A percentile compares a stretch with the other conserved stretches of the same genome.
Evolutionary conservation across 2,797 vertebrate species (phyloP).

Genomic region (Okamejei kenojei): DNA sequence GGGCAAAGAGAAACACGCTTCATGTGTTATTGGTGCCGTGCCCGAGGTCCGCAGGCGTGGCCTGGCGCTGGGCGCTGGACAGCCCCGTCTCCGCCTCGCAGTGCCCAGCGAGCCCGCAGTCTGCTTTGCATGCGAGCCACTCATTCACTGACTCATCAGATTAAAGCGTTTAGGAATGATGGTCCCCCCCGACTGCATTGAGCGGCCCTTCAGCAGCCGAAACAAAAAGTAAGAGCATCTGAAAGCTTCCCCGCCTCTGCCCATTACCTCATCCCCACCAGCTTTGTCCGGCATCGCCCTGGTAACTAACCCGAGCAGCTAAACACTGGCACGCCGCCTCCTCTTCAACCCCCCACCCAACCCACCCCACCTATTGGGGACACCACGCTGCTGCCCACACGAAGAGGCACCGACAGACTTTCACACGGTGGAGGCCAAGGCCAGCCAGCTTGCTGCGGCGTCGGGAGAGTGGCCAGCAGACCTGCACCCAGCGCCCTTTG

Average conservation of each 20-base stretch:
- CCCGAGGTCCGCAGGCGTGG: slow-evolving; percentile 41
- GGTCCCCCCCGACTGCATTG: slow-evolving; percentile 36
- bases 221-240: slow-evolving; percentile 44
- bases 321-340: slow-evolving; percentile 36
- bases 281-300: slow-evolving; percentile 39
- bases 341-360: slow-evolving; percentile 19
- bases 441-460: neutral
- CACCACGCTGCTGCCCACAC: slow-evolving; percentile 13
- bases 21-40: slow-evolving; percentile 3
- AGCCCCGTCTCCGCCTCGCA: slow-evolving; percentile 41
- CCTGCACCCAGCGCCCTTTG: neutral
- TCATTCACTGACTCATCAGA: slow-evolving; percentile 37
- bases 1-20: slow-evolving; percentile 26
- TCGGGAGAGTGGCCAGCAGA: neutral
- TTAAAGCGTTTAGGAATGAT: slow-evolving; percentile 48
- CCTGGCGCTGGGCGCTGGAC: slow-evolving; percentile 29
- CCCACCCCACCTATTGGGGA: neutral
- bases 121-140: slow-evolving; percentile 42
- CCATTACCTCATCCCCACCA: slow-evolving; percentile 44
- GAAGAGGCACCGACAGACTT: neutral
- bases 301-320: slow-evolving; percentile 35
- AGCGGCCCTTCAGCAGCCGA: slow-evolving; percentile 41
- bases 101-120: slow-evolving; percentile 24
- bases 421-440: slow-evolving; percentile 25
- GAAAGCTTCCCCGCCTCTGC: slow-evolving; percentile 43